Conservation (phyloP, 35 echinoderm and acorn worm species). For the Eucidaris tribuloides region DNA sequence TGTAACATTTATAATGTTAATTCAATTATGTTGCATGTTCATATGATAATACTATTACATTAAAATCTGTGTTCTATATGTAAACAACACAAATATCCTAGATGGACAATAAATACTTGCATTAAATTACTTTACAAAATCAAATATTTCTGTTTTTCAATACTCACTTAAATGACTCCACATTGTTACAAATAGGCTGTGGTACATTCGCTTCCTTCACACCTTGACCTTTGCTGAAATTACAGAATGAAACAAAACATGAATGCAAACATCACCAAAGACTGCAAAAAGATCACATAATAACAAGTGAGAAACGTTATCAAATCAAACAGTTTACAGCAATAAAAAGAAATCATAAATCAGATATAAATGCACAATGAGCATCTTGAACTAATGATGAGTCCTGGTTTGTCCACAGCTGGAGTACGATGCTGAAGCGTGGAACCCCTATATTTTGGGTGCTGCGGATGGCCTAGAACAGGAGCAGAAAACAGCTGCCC, state of each 20-base stretch:
- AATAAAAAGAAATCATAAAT: not conserved
- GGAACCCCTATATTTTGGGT: too few species aligned
- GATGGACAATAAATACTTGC: too few species aligned
- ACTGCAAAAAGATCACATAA: not conserved
- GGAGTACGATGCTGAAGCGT: too few species aligned
- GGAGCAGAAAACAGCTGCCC: too few species aligned
- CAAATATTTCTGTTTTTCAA: not conserved
- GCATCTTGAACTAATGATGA: too few species aligned
- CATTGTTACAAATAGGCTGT: conserved; percentile 23
- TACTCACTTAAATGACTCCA: conserved; percentile 56
- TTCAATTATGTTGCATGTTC: too few species aligned
- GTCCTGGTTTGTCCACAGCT: too few species aligned
- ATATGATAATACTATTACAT: too few species aligned
- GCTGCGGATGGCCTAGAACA: too few species aligned
- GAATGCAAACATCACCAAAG: not conserved
- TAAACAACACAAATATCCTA: too few species aligned
- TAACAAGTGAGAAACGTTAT: not conserved
- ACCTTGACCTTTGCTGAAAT: conserved; percentile 38
- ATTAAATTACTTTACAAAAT: not conserved
- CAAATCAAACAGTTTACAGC: not conserved
- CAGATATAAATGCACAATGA: not conserved
- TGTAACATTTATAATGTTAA: too few species aligned
- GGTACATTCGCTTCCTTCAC: conserved; percentile 44
- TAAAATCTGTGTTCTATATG: too few species aligned
- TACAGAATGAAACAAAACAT: not conserved